These are phyloP conservation scores for Agriopis marginaria DNA, from an alignment of 2,888 invertebrate genomes.

Conservation along the genomic window DNA sequence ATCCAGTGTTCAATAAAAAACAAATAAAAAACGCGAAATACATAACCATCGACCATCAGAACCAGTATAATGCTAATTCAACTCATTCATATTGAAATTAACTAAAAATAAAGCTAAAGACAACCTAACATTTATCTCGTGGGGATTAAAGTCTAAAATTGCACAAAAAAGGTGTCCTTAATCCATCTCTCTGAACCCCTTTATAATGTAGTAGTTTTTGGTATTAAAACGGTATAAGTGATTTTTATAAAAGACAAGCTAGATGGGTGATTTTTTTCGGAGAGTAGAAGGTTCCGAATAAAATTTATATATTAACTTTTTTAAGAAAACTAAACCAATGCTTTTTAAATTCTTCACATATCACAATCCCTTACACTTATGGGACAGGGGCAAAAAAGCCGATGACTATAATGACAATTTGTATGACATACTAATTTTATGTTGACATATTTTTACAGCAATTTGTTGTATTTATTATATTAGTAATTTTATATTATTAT, in stretches of 20 bases:
- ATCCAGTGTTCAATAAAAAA: slow-evolving; percentile 30
- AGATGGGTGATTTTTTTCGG: not conserved
- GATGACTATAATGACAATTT: too few species aligned
- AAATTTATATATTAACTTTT: not conserved
- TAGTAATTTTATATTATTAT: too few species aligned
- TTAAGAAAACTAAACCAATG: not conserved
- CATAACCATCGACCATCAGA: slow-evolving; percentile 44
- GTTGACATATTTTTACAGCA: too few species aligned
- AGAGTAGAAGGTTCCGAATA: slow-evolving; percentile 16
- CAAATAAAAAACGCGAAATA: slow-evolving; percentile 35
- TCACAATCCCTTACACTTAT: too few species aligned
- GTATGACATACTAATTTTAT: too few species aligned
- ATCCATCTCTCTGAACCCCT: slow-evolving; percentile 18
- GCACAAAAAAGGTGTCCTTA: slow-evolving; percentile 7
- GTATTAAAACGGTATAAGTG: slow-evolving; percentile 35
- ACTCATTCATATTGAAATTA: slow-evolving; percentile 53
- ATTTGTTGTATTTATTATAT: too few species aligned
- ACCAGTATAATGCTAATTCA: slow-evolving; percentile 52
- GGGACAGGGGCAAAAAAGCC: too few species aligned
- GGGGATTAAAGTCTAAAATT: slow-evolving; percentile 30
- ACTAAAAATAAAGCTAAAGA: slow-evolving; percentile 26
- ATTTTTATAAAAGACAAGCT: slow-evolving; percentile 23
- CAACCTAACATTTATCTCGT: slow-evolving; percentile 4
- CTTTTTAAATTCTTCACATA: not conserved
- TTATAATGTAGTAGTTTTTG: slow-evolving; percentile 18